Evolutionary conservation across 2,888 invertebrate species (phyloP), one percentile per base, ranked within the genome.

Genomic region (Caenorhabditis japonica): DNA sequence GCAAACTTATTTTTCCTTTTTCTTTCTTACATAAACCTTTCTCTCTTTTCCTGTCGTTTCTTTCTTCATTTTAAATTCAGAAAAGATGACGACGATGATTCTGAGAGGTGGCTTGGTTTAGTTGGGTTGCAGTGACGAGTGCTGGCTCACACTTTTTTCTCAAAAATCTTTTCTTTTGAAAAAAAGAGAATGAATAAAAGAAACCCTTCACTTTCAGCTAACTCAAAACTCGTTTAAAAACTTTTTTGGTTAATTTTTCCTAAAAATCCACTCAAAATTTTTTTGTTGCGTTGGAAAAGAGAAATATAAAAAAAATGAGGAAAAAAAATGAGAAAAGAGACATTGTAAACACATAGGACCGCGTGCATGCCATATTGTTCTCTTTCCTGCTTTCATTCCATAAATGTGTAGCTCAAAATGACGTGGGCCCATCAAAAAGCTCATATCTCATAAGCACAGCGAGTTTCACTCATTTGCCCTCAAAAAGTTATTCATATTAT

Each of bases 41-140:
- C 12, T n/a, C 21, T 44, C 4, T 17, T 7, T 25, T 38, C 36
- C 25, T 36, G 38, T 34, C n/a, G 33, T n/a, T 4, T 8, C 21
- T 15, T n/a, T 36, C 33, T 56, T 64, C 64, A 64, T 64, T 64
- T 55, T n/a, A 56, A 64, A 64, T 64, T 64, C 64, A 64, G 49
- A 55, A 64, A 64, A 55, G 56, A 64, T 64, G 64, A 64, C 64
- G 64, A 64, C 64, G 64, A 64, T 64, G 55, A 64, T 64, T 64
- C 64, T 51, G 21, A 4, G 41, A 25, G 47, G 59, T 49, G 30
- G 61, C 53, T 38, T 52, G 43, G 51, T 44, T 61, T 61, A n/a
- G n/a, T 60, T 34, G 4, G 39, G 39, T 17, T 27, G 12, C 8
- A 15, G 30, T 30, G 33, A 38, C 41, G 41, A 19, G 17, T 15